A percentile compares a stretch with the other conserved stretches of the same genome.
Evolutionary conservation across 2,797 vertebrate species (phyloP).

Genomic region (Chrysocyon brachyurus): DNA sequence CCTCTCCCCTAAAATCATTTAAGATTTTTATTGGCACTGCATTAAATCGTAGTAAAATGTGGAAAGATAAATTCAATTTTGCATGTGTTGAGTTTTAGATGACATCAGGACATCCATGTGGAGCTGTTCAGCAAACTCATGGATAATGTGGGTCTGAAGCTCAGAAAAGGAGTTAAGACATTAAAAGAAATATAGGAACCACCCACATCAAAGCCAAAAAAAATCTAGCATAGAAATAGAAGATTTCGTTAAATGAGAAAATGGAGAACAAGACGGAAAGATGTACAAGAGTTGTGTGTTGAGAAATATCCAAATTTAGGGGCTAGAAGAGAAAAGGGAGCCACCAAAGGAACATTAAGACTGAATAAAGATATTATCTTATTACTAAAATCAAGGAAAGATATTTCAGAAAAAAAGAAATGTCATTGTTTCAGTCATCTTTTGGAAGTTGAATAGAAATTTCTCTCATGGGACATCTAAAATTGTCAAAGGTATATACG

Average conservation of each 20-base stretch:
- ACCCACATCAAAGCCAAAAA: neutral
- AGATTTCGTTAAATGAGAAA: constrained; percentile 28
- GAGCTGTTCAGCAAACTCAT: neutral
- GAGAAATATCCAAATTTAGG: neutral
- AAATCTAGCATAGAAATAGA: neutral
- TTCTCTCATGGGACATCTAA: neutral
- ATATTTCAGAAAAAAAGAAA: constrained; percentile 53
- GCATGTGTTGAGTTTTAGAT: constrained; percentile 40
- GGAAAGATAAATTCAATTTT: neutral
- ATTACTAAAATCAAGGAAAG: constrained; percentile 27
- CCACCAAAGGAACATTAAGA: constrained; percentile 20
- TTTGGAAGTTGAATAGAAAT: neutral
- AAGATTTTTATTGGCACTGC: neutral
- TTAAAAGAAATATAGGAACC: neutral
- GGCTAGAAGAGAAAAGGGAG: neutral
- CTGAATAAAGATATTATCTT: neutral
- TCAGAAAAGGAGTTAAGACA: neutral
- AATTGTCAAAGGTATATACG: neutral
- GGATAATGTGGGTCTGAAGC: neutral
- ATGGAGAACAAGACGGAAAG: constrained; percentile 22
- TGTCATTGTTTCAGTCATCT: constrained; percentile 45
- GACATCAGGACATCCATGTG: neutral
- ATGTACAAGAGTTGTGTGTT: neutral
- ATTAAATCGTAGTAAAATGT: constrained; percentile 8
- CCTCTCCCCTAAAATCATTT: neutral